Evolutionary conservation across 2,888 invertebrate species (phyloP).

Genomic region (Coremacera marginata): DNA sequence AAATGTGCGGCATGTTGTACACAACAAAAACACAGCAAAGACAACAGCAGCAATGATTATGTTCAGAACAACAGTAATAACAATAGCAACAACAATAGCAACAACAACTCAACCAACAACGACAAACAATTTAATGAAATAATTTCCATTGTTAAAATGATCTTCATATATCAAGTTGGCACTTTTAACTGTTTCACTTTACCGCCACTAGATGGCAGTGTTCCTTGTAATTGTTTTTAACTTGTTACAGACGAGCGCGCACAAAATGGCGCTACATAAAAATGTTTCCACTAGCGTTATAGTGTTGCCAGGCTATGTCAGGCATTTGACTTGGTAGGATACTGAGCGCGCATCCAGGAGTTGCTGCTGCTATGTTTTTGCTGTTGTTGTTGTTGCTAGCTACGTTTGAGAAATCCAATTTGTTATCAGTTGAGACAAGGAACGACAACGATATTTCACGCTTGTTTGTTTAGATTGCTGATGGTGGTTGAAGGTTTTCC

Average conservation of each 20-base stretch:
- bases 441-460: conserved; percentile 37
- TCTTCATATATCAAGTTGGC: conserved; percentile 67
- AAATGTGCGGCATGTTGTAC: conserved; percentile 26
- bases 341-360: not conserved
- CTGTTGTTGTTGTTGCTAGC: conserved; percentile 6
- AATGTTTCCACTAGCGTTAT: not conserved
- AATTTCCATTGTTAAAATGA: conserved; percentile 65
- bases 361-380: not conserved
- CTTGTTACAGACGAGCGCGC: conserved; percentile 34
- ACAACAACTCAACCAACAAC: not conserved
- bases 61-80: conserved; percentile 5
- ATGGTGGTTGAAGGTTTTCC: not conserved
- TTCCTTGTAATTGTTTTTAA: conserved; percentile 40
- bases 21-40: conserved; percentile 8
- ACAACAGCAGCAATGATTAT: not conserved
- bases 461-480: conserved; percentile 16
- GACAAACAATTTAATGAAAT: conserved; percentile 58
- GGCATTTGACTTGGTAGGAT: too few relatives aligned
- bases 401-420: conserved; percentile 34
- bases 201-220: conserved; percentile 39
- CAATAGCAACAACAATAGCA: not conserved
- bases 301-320: not conserved
- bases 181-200: conserved; percentile 50
- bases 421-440: conserved; percentile 34
- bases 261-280: conserved; percentile 23